Conservation (phyloP, 2,888 invertebrate species). For the Agonopterix heracliana region DNA sequence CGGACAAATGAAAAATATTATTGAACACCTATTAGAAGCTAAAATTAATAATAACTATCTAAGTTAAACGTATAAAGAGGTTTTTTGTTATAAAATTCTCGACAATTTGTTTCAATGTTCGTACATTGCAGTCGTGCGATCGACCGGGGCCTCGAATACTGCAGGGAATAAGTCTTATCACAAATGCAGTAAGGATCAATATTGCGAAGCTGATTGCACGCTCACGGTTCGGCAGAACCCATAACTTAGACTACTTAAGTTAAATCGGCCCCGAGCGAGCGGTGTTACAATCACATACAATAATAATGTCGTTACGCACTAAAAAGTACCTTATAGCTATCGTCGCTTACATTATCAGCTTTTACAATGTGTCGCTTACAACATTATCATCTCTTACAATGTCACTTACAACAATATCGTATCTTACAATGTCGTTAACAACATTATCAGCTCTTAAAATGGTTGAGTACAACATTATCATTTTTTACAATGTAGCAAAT, state of each 20-base stretch:
- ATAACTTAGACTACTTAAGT: conserved; percentile 34
- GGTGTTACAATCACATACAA: conserved; percentile 9
- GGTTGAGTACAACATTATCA: no score
- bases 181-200: conserved; percentile 42
- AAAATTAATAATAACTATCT: conserved; percentile 65
- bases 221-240: conserved; percentile 11
- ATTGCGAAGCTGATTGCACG: conserved; percentile 39
- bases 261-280: conserved; percentile 33
- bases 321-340: no score
- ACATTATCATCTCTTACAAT: no score
- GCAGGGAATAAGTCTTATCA: conserved; percentile 48
- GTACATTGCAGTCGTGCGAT: conserved; percentile 2
- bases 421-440: no score
- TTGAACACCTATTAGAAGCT: conserved; percentile 74
- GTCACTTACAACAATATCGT: no score
- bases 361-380: no score
- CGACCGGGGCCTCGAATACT: conserved; percentile 29
- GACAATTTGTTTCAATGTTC: conserved; percentile 11
- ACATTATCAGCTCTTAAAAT: no score
- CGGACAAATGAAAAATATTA: conserved; percentile 47
- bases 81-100: conserved; percentile 23
- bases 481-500: no score
- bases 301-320: not conserved
- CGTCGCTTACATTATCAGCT: no score
- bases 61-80: conserved; percentile 58